Base-by-base conservation (phyloP, 2,113 vertebrate genomes). In the Sander lucioperca region DNA sequence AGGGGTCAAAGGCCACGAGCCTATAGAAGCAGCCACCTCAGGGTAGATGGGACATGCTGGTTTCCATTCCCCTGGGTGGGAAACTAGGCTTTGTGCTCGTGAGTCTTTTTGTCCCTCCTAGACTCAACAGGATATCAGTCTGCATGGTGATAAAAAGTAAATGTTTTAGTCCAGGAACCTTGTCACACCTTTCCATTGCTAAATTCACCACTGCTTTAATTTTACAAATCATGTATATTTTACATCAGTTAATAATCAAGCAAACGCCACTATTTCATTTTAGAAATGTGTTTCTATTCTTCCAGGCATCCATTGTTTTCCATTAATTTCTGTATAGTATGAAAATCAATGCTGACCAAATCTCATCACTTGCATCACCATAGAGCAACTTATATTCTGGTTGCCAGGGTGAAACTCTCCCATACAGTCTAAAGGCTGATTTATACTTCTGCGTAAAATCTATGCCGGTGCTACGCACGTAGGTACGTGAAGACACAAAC, bases 1-100 rank as follows among this genome's bases (percentile, higher is more conserved):
- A 47, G 62, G 77, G 93, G 93, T 91, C 89, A 90, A 90, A 90
- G 92, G 91, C 48, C 88, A 87, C 11, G 15, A 18, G 86, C 76
- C 78, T 77, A 81, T 73, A 80, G 74, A 86, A 67, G 68, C 83
- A 79, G 85, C 63, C 87, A 79, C 87, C 84, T 82, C 89, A 57
- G 86, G 88, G 85, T 83, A 62, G 76, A 76, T 30, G 78, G 79
- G 61, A 89, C 83, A 89, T 91, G 86, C 89, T 91, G 88, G 67
- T 80, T 79, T 87, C 59, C 80, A 80, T 67, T 76, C 83, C 79
- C 80, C 15, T 21, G 63, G 66, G 63, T 83, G 89, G 82, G 76
- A 81, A 77, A 89, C 63, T 13, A 7, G 62, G 57, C 86, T 93
- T 91, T 89, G 78, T 86, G 75, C 66, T 74, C 15, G 33, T 48